phyloP scores from a whole-genome alignment of 2,113 vertebrate species.

The Thinocorus orbignyianus region DNA sequence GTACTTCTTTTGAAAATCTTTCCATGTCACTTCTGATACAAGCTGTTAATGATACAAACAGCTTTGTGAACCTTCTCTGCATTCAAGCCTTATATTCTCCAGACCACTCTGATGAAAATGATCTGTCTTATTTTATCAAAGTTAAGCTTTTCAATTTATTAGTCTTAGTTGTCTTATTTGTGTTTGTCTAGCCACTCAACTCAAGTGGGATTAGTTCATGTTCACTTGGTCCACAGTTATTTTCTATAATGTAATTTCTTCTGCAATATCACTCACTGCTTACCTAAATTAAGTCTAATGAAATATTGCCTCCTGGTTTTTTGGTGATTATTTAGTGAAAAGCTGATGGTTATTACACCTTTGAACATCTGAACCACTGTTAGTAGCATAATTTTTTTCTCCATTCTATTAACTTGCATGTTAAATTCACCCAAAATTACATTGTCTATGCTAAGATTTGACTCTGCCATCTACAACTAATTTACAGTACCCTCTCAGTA shows the following conservation, averaged over 20 bases:
- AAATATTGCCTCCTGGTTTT: background rate
- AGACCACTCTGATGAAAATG: background rate
- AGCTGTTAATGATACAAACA: background rate
- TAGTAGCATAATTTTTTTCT: background rate
- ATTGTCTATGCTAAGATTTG: background rate
- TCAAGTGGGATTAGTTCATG: background rate
- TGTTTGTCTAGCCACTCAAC: background rate
- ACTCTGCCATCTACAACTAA: background rate
- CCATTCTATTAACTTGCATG: background rate
- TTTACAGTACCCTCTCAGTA: background rate
- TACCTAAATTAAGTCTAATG: background rate
- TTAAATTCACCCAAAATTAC: background rate
- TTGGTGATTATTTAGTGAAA: background rate
- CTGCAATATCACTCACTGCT: background rate
- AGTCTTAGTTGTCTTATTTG: background rate
- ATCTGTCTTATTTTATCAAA: slow-evolving; percentile 7
- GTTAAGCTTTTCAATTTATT: slow-evolving; percentile 2
- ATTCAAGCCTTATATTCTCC: background rate
- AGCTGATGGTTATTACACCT: background rate
- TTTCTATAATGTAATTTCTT: background rate
- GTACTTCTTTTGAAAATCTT: background rate
- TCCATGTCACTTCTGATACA: background rate
- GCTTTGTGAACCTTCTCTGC: background rate
- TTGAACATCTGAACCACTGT: background rate
- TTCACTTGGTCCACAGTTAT: background rate